Conservation (phyloP, 92 coral and sea anemone genomes). For the Virgularia gustaviana region DNA sequence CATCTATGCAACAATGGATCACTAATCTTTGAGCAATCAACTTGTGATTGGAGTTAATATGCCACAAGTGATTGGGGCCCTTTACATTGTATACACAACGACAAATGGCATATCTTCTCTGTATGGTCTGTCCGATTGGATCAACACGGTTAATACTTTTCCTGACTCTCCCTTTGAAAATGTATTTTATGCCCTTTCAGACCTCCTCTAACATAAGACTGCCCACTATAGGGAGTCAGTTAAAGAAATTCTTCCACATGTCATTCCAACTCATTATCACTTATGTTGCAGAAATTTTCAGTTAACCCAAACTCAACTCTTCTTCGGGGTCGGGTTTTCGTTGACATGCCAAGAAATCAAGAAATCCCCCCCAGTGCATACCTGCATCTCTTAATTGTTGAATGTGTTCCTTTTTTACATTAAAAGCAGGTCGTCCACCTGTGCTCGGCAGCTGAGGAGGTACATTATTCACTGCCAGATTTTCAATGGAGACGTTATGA, state of each 20-base stretch:
- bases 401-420: neutral
- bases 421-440: slow-evolving; percentile 1
- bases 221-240: neutral
- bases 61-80: slow-evolving; percentile 1
- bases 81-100: neutral
- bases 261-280: neutral
- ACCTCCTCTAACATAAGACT: neutral
- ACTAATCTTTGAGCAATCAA: neutral
- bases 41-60: neutral
- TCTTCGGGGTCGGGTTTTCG: neutral
- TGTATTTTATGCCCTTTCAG: neutral
- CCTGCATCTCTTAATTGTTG: slow-evolving; percentile 3
- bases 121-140: neutral
- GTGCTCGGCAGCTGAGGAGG: neutral
- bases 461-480: neutral
- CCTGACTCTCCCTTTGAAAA: neutral
- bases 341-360: neutral
- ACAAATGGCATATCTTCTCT: neutral
- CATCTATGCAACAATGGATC: neutral
- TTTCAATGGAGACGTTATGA: neutral
- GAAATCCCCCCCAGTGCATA: neutral
- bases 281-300: neutral
- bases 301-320: slow-evolving; percentile 2
- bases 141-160: neutral
- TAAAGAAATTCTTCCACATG: neutral